Conservation (phyloP, 2,113 vertebrate genomes). For the Stegostoma tigrinum region DNA sequence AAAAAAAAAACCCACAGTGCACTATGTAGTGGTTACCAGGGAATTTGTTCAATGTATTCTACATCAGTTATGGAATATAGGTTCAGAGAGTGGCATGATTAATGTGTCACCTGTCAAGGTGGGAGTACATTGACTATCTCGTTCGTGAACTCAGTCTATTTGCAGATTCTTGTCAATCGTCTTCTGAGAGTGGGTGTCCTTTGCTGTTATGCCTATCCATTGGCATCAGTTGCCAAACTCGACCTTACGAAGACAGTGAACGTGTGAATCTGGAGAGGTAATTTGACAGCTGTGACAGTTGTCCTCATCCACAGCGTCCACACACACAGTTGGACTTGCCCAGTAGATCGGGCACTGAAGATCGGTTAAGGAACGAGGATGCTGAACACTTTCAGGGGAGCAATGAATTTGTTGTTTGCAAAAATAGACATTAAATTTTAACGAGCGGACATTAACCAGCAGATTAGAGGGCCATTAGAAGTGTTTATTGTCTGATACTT, state of each 20-base stretch:
- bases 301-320: background rate
- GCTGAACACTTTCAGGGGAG: background rate
- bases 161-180: background rate
- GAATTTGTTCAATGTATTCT: conserved; percentile 7
- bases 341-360: background rate
- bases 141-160: background rate
- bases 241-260: background rate
- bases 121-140: background rate
- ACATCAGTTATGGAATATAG: background rate
- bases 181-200: background rate
- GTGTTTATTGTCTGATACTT: background rate
- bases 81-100: background rate
- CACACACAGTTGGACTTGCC: background rate
- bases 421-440: background rate
- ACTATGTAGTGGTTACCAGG: background rate
- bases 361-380: background rate
- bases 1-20: background rate
- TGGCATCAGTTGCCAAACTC: background rate
- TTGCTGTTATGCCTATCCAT: too few relatives aligned
- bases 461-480: background rate
- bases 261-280: background rate
- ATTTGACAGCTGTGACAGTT: background rate
- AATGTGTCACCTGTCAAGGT: background rate
- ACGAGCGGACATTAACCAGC: background rate
- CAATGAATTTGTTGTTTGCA: background rate